These are phyloP conservation scores for Standfussiana lucernea DNA, from an alignment of 2,888 invertebrate species.

Conservation along the genomic window DNA sequence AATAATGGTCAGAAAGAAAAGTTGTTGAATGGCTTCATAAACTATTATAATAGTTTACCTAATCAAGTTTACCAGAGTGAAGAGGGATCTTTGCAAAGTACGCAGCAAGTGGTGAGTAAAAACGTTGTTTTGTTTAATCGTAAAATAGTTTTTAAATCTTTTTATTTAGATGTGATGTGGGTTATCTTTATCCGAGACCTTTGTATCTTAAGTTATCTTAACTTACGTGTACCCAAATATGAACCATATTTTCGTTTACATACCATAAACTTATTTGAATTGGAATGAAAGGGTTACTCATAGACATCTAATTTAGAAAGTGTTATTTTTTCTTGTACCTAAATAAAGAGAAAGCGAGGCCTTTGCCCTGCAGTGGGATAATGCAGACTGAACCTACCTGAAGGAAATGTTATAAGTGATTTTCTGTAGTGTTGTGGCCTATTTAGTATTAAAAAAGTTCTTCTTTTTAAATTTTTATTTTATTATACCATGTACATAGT, in stretches of 20 bases:
- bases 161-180: slow-evolving; percentile 37
- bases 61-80: slow-evolving; percentile 85
- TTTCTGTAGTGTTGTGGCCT: no score
- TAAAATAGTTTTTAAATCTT: neutral
- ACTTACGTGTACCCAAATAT: slow-evolving; percentile 12
- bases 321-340: neutral
- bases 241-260: neutral
- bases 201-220: slow-evolving; percentile 32
- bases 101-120: slow-evolving; percentile 86
- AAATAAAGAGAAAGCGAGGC: neutral
- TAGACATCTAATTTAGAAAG: neutral
- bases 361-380: neutral
- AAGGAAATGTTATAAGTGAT: neutral
- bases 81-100: slow-evolving; percentile 84
- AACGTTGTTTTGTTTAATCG: neutral
- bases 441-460: no score
- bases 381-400: neutral
- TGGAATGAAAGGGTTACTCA: neutral
- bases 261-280: neutral
- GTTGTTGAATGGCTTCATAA: slow-evolving; percentile 82
- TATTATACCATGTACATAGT: neutral
- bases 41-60: slow-evolving; percentile 87
- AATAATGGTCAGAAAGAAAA: slow-evolving; percentile 75
- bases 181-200: slow-evolving; percentile 68
- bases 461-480: neutral